A percentile compares a stretch with the other conserved stretches of the same genome.
These are phyloP conservation scores for Pterobdella sp. DNA, from an alignment of 2,888 invertebrate species.

Conservation along the genomic window DNA sequence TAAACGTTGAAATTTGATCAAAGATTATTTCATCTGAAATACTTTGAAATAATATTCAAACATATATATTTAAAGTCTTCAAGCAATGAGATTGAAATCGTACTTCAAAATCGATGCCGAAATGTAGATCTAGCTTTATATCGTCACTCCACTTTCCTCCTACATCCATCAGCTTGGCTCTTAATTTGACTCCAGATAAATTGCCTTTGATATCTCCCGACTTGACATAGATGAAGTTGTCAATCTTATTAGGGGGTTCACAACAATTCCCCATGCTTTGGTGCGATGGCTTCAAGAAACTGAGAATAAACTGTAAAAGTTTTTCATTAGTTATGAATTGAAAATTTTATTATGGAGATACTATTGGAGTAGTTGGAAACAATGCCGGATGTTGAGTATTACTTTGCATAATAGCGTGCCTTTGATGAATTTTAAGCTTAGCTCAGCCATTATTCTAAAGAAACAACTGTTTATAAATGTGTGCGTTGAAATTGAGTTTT, in stretches of 20 bases:
- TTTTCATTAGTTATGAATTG: too few species aligned
- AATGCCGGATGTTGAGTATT: neutral
- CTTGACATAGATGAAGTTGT: conserved; percentile 47
- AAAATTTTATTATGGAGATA: too few species aligned
- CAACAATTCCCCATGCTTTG: conserved; percentile 40
- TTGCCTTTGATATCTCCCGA: conserved; percentile 52
- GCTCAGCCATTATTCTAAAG: too few species aligned
- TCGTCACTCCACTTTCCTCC: conserved; percentile 43
- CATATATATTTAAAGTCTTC: neutral
- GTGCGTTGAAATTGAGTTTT: too few species aligned
- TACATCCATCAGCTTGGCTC: conserved; percentile 48
- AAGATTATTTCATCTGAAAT: neutral
- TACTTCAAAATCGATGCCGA: conserved; percentile 43
- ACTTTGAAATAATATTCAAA: neutral
- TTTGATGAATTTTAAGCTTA: too few species aligned
- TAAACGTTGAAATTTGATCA: neutral
- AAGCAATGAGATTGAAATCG: neutral
- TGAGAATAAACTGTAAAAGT: too few species aligned
- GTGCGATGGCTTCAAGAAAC: neutral
- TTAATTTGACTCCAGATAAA: conserved; percentile 51
- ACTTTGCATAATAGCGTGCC: neutral
- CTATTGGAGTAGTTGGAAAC: too few species aligned
- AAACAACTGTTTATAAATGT: too few species aligned
- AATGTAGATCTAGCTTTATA: conserved; percentile 46
- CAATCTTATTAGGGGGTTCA: conserved; percentile 38